Evolutionary conservation across 1,140 invertebrate species (phyloP).

Genomic region (Daktulosphaira vitifoliae): DNA sequence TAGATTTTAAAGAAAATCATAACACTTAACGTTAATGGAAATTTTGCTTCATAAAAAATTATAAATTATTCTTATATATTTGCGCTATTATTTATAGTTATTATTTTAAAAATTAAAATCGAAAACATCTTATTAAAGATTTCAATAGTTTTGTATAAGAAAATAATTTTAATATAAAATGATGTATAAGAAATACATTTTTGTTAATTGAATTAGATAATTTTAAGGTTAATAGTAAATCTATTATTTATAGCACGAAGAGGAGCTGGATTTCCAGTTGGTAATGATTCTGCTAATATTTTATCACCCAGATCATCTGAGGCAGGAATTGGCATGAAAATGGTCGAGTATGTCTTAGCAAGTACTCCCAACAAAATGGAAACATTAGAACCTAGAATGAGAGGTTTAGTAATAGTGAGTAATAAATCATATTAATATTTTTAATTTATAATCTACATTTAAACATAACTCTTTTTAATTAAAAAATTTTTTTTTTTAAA

Average conservation of each 20-base stretch:
- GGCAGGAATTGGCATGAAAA: slow-evolving; percentile 86
- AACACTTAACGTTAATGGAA: too few relatives aligned
- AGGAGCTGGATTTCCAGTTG: slow-evolving; percentile 50
- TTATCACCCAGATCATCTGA: slow-evolving; percentile 60
- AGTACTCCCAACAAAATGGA: slow-evolving; percentile 78
- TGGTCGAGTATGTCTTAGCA: slow-evolving; percentile 95
- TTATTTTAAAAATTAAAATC: too few relatives aligned
- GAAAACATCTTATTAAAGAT: too few relatives aligned
- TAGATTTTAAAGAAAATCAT: too few relatives aligned
- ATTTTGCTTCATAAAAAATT: too few relatives aligned
- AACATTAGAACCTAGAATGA: slow-evolving; percentile 61
- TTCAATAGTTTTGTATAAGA: too few relatives aligned
- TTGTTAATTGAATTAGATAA: too few relatives aligned
- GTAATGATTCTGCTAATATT: slow-evolving; percentile 49
- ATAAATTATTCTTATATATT: too few relatives aligned
- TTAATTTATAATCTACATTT: neutral
- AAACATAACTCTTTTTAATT: slow-evolving; percentile 22
- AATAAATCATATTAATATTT: neutral
- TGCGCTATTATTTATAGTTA: too few relatives aligned
- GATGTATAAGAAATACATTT: too few relatives aligned
- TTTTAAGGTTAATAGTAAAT: too few relatives aligned
- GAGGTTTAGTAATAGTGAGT: slow-evolving; percentile 58
- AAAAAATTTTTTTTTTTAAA: slow-evolving; percentile 22
- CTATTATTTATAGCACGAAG: slow-evolving; percentile 48
- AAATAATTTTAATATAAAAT: too few relatives aligned